A percentile compares a stretch with the other conserved stretches of the same genome.
Conservation (phyloP, 2,113 vertebrate genomes). For the Erinaceus europaeus region DNA sequence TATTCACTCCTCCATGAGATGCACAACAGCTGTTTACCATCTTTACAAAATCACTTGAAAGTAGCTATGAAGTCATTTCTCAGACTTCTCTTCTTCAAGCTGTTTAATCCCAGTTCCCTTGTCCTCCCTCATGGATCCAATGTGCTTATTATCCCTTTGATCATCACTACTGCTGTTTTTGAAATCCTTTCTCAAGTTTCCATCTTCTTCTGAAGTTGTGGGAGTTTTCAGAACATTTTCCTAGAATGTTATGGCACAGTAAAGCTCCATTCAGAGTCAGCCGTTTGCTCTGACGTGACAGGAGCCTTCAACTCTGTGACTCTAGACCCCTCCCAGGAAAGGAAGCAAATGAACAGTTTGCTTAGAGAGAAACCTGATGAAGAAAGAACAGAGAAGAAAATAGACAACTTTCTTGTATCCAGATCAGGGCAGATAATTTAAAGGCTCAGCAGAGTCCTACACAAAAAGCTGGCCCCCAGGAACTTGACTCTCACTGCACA, state of each 20-base stretch:
- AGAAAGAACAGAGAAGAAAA: background rate
- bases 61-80: background rate
- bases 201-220: background rate
- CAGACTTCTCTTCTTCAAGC: background rate
- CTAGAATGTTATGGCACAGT: background rate
- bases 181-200: background rate
- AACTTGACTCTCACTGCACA: background rate
- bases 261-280: background rate
- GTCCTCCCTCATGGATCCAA: background rate
- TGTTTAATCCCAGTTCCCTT: background rate
- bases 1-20: background rate
- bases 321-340: background rate
- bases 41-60: background rate
- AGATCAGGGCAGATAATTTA: background rate
- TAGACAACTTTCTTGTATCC: background rate
- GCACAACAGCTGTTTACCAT: constrained; percentile 39
- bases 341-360: background rate
- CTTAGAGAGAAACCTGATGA: background rate
- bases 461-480: background rate
- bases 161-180: background rate
- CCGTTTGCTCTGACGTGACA: background rate
- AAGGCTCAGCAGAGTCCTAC: background rate
- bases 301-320: background rate
- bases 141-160: background rate
- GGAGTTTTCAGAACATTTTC: background rate